phyloP scores from a whole-genome alignment of 2,113 vertebrate genomes.

The Periophthalmus modestus region DNA sequence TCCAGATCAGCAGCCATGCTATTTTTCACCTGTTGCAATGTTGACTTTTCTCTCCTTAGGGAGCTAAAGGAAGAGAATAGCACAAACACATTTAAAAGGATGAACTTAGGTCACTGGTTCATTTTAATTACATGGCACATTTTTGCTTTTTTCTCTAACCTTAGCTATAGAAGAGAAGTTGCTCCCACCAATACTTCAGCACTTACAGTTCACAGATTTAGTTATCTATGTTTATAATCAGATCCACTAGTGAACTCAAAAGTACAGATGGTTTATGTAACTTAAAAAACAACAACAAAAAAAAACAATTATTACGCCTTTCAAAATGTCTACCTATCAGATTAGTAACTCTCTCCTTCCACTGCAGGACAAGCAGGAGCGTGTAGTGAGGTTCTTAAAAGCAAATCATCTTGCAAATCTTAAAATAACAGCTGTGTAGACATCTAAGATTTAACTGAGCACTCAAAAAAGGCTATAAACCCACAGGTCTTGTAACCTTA shows the following conservation, averaged over 20 bases:
- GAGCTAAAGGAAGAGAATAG: constrained; percentile 72
- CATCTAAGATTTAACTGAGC: constrained; percentile 3
- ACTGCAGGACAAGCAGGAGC: constrained; percentile 33
- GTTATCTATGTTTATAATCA: neutral
- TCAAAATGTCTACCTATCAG: neutral
- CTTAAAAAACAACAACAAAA: too few species aligned
- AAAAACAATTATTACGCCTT: neutral
- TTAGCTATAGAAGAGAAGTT: neutral
- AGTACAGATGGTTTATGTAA: neutral
- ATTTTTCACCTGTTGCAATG: constrained; percentile 90
- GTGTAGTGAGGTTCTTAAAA: constrained; percentile 29
- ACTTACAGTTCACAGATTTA: neutral
- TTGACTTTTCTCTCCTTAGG: constrained; percentile 88
- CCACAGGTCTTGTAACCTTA: constrained; percentile 1
- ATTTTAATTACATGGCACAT: neutral
- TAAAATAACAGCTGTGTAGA: constrained; percentile 30
- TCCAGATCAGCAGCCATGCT: constrained; percentile 96
- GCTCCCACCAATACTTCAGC: neutral
- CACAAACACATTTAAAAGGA: neutral
- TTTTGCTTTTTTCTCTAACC: neutral
- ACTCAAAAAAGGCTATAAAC: constrained; percentile 13
- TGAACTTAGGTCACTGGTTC: neutral
- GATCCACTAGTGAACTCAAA: neutral
- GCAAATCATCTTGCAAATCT: constrained; percentile 41
- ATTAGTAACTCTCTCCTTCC: neutral